These are phyloP conservation scores for Brachionus asplanchnoidis DNA, from an alignment of 1,140 invertebrate genomes.

Conservation along the genomic window DNA sequence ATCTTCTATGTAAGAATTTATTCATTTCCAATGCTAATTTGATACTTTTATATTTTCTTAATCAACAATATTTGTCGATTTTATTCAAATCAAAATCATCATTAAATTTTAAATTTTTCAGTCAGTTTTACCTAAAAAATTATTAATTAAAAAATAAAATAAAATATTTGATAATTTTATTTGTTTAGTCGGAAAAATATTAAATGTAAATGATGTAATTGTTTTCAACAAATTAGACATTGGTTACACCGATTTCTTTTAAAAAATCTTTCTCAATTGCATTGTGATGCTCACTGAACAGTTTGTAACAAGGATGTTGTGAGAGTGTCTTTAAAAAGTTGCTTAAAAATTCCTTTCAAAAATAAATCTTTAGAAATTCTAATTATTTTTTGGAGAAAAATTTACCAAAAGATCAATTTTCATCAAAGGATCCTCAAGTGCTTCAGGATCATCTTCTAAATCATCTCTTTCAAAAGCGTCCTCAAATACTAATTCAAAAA, in stretches of 20 bases:
- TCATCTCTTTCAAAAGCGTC: conserved; percentile 35
- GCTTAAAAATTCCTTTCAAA: conserved; percentile 51
- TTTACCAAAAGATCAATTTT: conserved; percentile 52
- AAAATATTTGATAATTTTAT: not conserved
- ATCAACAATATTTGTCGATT: too few relatives aligned
- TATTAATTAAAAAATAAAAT: not conserved
- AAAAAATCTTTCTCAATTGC: conserved; percentile 52
- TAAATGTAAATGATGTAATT: not conserved
- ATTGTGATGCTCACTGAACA: conserved; percentile 54
- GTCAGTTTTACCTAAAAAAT: too few relatives aligned
- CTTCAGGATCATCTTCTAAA: conserved; percentile 55
- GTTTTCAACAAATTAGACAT: not conserved
- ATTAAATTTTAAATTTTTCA: too few relatives aligned
- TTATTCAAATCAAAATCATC: too few relatives aligned
- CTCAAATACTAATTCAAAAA: not conserved
- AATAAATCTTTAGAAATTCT: conserved; percentile 43
- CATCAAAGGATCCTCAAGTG: conserved; percentile 52
- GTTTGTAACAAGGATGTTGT: conserved; percentile 50
- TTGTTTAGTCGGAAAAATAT: not conserved
- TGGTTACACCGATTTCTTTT: conserved; percentile 47
- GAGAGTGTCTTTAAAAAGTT: conserved; percentile 53
- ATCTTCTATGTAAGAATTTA: too few relatives aligned
- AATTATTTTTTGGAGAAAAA: not conserved
- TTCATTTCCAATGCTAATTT: too few relatives aligned
- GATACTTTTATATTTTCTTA: too few relatives aligned